These are phyloP conservation scores for Asteroscopus sphinx DNA, from an alignment of 2,888 invertebrate species.

Conservation along the genomic window DNA sequence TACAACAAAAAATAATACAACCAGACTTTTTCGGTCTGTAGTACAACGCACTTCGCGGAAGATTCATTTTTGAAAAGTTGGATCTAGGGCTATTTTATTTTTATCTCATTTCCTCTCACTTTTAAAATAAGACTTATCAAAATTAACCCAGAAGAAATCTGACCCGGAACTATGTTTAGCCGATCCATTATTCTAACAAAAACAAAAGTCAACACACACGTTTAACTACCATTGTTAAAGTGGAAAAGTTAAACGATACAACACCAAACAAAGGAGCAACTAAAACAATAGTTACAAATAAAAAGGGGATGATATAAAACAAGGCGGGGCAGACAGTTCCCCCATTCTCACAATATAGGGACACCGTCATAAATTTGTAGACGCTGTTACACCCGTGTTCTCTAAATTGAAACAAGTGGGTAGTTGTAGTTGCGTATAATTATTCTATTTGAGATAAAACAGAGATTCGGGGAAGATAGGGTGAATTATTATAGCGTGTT, in stretches of 20 bases:
- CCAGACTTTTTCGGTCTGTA: too few species aligned
- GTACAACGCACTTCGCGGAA: too few species aligned
- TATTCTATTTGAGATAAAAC: slow-evolving; percentile 19
- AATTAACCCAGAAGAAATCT: too few species aligned
- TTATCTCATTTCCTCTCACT: too few species aligned
- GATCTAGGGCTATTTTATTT: too few species aligned
- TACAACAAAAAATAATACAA: too few species aligned
- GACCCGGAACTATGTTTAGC: too few species aligned
- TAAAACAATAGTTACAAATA: slow-evolving; percentile 46
- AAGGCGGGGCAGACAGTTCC: slow-evolving; percentile 6
- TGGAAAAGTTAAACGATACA: slow-evolving; percentile 36
- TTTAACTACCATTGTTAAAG: slow-evolving; percentile 34
- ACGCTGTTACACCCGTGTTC: slow-evolving; percentile 33
- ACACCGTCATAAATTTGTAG: slow-evolving; percentile 50
- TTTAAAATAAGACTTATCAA: too few species aligned
- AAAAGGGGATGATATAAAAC: slow-evolving; percentile 42
- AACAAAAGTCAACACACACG: slow-evolving; percentile 8
- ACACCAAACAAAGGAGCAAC: slow-evolving; percentile 34
- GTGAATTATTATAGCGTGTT: neutral
- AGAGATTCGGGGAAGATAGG: slow-evolving; percentile 19
- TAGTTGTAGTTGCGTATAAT: slow-evolving; percentile 25
- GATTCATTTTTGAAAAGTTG: too few species aligned
- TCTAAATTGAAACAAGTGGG: slow-evolving; percentile 47
- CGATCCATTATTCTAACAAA: too few species aligned
- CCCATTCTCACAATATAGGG: slow-evolving; percentile 19